These are phyloP conservation scores for Netelia melanura DNA, from an alignment of 2,888 invertebrate genomes.

Conservation along the genomic window DNA sequence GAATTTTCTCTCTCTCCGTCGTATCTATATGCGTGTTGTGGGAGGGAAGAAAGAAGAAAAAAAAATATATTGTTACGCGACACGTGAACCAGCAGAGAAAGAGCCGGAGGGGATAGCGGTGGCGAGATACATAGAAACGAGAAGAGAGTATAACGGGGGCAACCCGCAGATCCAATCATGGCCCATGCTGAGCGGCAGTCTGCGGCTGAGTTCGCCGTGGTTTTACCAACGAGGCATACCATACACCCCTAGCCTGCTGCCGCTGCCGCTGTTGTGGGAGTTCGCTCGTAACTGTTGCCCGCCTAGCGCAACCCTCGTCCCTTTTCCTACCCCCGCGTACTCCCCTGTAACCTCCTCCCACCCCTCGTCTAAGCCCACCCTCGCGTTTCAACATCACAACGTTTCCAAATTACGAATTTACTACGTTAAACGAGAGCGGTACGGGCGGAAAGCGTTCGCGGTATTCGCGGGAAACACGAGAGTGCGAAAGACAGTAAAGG, in stretches of 20 bases:
- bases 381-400: constrained; percentile 51
- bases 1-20: no score
- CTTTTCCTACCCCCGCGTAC: not conserved
- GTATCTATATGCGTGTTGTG: not conserved
- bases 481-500: constrained; percentile 1
- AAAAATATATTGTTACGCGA: constrained; percentile 58
- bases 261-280: constrained; percentile 26
- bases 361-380: not conserved
- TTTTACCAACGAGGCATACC: constrained; percentile 65
- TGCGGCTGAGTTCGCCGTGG: constrained; percentile 67
- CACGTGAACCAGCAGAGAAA: constrained; percentile 43
- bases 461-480: constrained; percentile 6
- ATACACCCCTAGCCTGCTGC: constrained; percentile 20
- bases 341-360: not conserved
- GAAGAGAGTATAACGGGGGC: constrained; percentile 33
- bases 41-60: constrained; percentile 15
- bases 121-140: constrained; percentile 19
- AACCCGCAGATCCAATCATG: constrained; percentile 68
- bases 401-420: constrained; percentile 69
- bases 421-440: constrained; percentile 61
- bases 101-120: constrained; percentile 4
- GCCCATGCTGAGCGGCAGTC: constrained; percentile 65
- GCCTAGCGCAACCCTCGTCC: not conserved
- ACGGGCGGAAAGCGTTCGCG: constrained; percentile 33
- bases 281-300: constrained; percentile 5